Evolutionary conservation across 2,113 vertebrate genomes (phyloP).

Genomic region (Plectropomus leopardus): DNA sequence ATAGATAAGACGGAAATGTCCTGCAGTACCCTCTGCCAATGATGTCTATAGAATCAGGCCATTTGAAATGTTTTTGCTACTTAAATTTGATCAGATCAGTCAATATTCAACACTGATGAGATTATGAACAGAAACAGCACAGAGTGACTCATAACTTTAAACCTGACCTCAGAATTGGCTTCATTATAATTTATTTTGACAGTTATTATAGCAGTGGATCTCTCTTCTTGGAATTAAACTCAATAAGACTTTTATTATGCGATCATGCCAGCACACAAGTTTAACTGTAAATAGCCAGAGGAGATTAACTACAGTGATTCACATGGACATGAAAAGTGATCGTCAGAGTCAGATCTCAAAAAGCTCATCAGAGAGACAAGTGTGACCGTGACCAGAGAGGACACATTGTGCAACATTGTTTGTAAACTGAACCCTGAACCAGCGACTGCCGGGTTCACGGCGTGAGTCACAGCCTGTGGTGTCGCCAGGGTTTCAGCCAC

Average conservation of each 20-base stretch:
- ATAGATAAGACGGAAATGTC: slow-evolving; percentile 21
- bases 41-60: not conserved
- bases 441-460: slow-evolving; percentile 52
- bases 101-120: slow-evolving; percentile 5
- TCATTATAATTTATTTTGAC: slow-evolving; percentile 6
- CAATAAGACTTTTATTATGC: not conserved
- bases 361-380: slow-evolving; percentile 12
- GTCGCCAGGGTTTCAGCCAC: slow-evolving; percentile 52
- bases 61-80: not conserved
- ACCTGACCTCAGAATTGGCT: not conserved
- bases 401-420: slow-evolving; percentile 71
- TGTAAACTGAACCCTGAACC: slow-evolving; percentile 75
- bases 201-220: not conserved
- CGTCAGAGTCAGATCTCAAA: not conserved
- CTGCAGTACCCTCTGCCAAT: slow-evolving; percentile 16
- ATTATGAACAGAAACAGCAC: not conserved
- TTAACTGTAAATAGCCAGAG: not conserved
- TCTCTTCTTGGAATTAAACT: slow-evolving; percentile 19
- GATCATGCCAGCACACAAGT: not conserved
- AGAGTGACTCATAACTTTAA: slow-evolving; percentile 6
- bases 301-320: not conserved
- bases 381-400: slow-evolving; percentile 48
- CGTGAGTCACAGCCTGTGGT: slow-evolving; percentile 70
- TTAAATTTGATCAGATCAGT: slow-evolving; percentile 27
- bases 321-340: not conserved